Conservation (phyloP, 2,797 vertebrate genomes). For the Clarias fuscus region DNA sequence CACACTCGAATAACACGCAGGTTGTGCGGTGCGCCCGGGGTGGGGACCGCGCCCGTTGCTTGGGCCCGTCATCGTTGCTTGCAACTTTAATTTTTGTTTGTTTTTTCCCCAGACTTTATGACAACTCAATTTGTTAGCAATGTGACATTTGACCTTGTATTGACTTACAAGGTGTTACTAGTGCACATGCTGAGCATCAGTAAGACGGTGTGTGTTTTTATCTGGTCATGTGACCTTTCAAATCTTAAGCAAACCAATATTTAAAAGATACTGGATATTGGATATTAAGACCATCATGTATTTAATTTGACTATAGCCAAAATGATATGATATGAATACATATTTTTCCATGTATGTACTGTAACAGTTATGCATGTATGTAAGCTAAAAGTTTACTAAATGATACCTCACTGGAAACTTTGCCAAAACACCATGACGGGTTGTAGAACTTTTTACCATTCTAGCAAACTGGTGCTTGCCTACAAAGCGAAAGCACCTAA, state of each 20-base stretch:
- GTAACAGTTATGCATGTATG: background rate
- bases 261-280: background rate
- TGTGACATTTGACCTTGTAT: background rate
- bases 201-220: background rate
- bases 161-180: background rate
- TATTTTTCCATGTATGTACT: background rate
- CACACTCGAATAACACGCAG: too few species aligned
- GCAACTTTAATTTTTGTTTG: too few species aligned
- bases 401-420: too few species aligned
- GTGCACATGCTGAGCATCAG: background rate
- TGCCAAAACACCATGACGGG: too few species aligned
- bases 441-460: too few species aligned
- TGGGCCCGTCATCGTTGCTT: too few species aligned
- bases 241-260: background rate
- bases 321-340: background rate
- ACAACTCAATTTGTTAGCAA: background rate
- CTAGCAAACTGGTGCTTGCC: too few species aligned
- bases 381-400: background rate
- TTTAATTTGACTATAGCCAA: background rate
- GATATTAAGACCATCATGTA: background rate
- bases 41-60: too few species aligned
- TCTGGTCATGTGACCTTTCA: background rate
- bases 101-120: background rate
- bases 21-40: too few species aligned
- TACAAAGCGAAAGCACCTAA: too few species aligned